These are phyloP conservation scores for Melanostoma mellinum DNA, from an alignment of 2,888 invertebrate species.

Conservation along the genomic window DNA sequence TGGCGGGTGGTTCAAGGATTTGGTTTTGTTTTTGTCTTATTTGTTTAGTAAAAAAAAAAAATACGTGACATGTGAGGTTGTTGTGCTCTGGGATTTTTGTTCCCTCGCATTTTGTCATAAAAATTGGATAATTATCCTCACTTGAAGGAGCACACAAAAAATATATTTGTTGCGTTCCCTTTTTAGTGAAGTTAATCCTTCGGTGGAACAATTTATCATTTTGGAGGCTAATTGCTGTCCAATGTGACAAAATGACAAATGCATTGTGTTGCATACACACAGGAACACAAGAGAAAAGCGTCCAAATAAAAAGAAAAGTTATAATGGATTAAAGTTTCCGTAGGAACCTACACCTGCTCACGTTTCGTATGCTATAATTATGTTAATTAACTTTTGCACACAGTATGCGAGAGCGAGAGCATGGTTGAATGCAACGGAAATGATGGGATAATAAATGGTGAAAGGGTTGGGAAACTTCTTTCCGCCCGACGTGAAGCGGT, in stretches of 20 bases:
- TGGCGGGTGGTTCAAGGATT: conserved; percentile 18
- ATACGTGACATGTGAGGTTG: conserved; percentile 15
- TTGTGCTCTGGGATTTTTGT: conserved; percentile 9
- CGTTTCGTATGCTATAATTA: conserved; percentile 54
- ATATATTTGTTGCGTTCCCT: neutral
- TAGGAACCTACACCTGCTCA: conserved; percentile 52
- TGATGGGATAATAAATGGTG: conserved; percentile 46
- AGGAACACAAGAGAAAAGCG: neutral
- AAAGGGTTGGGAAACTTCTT: conserved; percentile 25
- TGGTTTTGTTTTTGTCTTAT: conserved; percentile 13
- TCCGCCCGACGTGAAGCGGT: conserved; percentile 5
- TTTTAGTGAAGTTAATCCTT: conserved; percentile 39
- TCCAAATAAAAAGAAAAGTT: conserved; percentile 31
- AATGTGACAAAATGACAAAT: conserved; percentile 67
- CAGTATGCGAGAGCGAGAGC: neutral
- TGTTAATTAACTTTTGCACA: conserved; percentile 64
- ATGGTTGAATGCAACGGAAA: conserved; percentile 46
- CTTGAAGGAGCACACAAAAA: neutral
- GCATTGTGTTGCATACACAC: conserved; percentile 59
- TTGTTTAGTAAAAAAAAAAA: conserved; percentile 2
- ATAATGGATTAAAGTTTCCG: conserved; percentile 63
- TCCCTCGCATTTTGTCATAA: neutral
- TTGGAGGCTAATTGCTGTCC: conserved; percentile 66
- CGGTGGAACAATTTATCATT: conserved; percentile 56
- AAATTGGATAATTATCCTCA: conserved; percentile 40